These are phyloP conservation scores for Popillia japonica DNA, from an alignment of 1,140 invertebrate genomes.

Conservation along the genomic window DNA sequence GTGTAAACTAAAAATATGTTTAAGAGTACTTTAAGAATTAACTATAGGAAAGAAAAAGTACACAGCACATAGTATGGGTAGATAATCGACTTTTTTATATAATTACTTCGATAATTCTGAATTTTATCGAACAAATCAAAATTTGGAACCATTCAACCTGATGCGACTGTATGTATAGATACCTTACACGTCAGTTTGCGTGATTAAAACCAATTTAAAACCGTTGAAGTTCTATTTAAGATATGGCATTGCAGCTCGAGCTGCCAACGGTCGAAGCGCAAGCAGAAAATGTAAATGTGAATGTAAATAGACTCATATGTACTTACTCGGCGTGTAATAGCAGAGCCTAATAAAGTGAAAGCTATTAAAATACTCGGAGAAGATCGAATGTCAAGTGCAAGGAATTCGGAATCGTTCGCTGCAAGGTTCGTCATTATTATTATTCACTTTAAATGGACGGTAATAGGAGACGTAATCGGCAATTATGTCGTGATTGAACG, in stretches of 20 bases:
- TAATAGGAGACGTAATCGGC: constrained; percentile 27
- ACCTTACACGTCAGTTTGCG: neutral
- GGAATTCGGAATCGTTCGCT: constrained; percentile 14
- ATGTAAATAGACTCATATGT: constrained; percentile 6
- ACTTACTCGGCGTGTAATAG: constrained; percentile 14
- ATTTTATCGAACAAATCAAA: too few relatives aligned
- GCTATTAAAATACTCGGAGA: constrained; percentile 22
- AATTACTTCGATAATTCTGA: too few relatives aligned
- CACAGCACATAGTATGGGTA: too few relatives aligned
- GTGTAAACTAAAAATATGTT: too few relatives aligned
- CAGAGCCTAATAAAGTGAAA: constrained; percentile 32
- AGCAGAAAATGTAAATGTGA: neutral
- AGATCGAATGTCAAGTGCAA: constrained; percentile 33
- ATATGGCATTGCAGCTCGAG: neutral
- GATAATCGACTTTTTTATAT: too few relatives aligned
- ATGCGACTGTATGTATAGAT: too few relatives aligned
- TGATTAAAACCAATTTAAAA: constrained; percentile 12
- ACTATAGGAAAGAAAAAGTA: too few relatives aligned
- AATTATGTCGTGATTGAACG: neutral
- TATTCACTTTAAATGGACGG: constrained; percentile 29
- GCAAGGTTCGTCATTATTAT: neutral
- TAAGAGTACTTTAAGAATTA: too few relatives aligned
- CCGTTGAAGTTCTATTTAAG: neutral
- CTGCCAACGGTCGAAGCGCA: neutral
- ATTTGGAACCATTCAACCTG: too few relatives aligned